These are phyloP conservation scores for Volucella inanis DNA, from an alignment of 2,888 invertebrate genomes.

Conservation along the genomic window DNA sequence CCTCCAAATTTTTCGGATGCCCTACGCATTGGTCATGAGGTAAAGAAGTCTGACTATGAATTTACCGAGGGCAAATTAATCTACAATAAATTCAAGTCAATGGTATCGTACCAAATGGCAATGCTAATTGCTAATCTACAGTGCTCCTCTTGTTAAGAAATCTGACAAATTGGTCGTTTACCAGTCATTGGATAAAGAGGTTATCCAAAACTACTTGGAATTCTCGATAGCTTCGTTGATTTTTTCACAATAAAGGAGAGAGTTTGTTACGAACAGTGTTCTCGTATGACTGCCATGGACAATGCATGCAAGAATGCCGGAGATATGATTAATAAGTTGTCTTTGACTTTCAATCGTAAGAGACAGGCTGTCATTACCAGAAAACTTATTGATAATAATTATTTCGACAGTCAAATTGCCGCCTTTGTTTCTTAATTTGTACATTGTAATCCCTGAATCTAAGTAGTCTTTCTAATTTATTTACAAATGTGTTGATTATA, in stretches of 20 bases:
- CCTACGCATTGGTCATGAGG: constrained; percentile 90
- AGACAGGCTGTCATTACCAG: constrained; percentile 99
- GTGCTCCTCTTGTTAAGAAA: constrained; percentile 90
- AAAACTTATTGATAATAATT: constrained; percentile 95
- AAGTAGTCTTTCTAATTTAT: no score
- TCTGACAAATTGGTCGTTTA: constrained; percentile 93
- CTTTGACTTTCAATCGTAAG: constrained; percentile 98
- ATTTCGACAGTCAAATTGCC: no score
- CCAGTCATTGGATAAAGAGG: constrained; percentile 96
- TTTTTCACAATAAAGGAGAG: constrained; percentile 98
- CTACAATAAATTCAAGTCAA: constrained; percentile 96
- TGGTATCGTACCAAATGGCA: constrained; percentile 93
- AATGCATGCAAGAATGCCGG: constrained; percentile 99
- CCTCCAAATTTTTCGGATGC: constrained; percentile 97
- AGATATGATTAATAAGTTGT: constrained; percentile 99
- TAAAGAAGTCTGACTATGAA: constrained; percentile 91
- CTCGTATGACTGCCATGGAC: constrained; percentile 99
- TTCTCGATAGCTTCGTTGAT: constrained; percentile 96
- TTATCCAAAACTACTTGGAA: constrained; percentile 96
- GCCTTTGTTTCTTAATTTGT: no score
- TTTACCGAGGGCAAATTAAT: constrained; percentile 95
- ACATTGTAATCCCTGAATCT: no score
- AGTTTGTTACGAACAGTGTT: constrained; percentile 98
- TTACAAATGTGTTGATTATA: no score
- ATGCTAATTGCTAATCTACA: constrained; percentile 94